Evolutionary conservation across 1,140 invertebrate genomes (phyloP).

Genomic region (Homalodisca vitripennis): DNA sequence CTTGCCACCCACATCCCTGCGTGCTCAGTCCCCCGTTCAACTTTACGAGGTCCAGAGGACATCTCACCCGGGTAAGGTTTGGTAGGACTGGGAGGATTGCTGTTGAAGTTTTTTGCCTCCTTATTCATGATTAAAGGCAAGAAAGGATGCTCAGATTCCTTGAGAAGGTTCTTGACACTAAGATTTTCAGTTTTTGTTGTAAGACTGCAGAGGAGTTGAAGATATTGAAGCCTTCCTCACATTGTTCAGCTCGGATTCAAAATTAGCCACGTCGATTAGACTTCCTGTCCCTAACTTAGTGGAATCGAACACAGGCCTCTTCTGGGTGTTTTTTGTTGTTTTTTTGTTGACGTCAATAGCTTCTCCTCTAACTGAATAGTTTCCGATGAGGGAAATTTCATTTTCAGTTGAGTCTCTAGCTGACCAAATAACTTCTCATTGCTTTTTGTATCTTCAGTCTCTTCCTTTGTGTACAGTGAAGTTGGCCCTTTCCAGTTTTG

Average conservation of each 20-base stretch:
- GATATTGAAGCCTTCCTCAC: conserved; percentile 70
- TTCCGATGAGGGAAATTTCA: conserved; percentile 43
- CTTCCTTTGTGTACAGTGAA: conserved; percentile 52
- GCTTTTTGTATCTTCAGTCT: conserved; percentile 48
- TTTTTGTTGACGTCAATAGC: conserved; percentile 36
- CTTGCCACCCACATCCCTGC: conserved; percentile 13
- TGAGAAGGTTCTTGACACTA: conserved; percentile 74
- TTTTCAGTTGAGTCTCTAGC: conserved; percentile 40
- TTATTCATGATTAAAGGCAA: conserved; percentile 32
- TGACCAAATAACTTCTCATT: conserved; percentile 38
- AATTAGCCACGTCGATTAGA: conserved; percentile 36
- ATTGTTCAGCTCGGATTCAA: conserved; percentile 72
- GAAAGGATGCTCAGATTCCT: conserved; percentile 49
- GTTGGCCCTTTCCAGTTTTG: conserved; percentile 51
- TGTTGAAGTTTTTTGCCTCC: conserved; percentile 42
- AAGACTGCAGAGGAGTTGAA: conserved; percentile 47
- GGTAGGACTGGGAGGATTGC: conserved; percentile 64
- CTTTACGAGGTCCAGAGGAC: conserved; percentile 11
- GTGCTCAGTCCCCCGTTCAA: conserved; percentile 10
- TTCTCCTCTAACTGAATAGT: conserved; percentile 46
- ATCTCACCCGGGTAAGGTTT: conserved; percentile 52
- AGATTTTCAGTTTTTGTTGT: conserved; percentile 56
- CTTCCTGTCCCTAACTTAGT: conserved; percentile 35
- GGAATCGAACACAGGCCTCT: conserved; percentile 33
- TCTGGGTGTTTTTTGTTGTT: conserved; percentile 36